Conservation (phyloP, 1,140 invertebrate species). For the Halictus rubicundus region DNA sequence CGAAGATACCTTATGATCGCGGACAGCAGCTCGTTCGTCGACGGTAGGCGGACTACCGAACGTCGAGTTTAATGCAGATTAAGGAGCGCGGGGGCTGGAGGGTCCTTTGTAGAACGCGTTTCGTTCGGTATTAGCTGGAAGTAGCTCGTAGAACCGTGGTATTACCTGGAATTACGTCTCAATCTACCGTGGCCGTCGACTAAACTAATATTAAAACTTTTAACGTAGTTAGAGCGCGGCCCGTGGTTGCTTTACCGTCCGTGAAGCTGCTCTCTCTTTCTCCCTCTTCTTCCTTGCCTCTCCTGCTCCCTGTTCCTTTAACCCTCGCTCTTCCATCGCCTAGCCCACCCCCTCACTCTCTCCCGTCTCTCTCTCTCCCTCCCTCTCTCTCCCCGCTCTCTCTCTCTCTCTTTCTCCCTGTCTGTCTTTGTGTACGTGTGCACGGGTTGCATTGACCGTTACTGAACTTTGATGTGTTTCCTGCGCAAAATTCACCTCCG, state of each 20-base stretch:
- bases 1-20: constrained; percentile 59
- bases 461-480: constrained; percentile 80
- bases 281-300: constrained; percentile 31
- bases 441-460: constrained; percentile 77
- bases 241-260: constrained; percentile 79
- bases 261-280: constrained; percentile 70
- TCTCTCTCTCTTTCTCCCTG: constrained; percentile 44
- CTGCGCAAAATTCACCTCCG: constrained; percentile 75
- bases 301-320: constrained; percentile 32
- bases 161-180: constrained; percentile 82
- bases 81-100: constrained; percentile 69
- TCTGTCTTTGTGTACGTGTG: constrained; percentile 31
- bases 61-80: constrained; percentile 79
- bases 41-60: constrained; percentile 70
- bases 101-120: constrained; percentile 79
- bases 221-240: constrained; percentile 80
- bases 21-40: constrained; percentile 45
- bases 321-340: constrained; percentile 31
- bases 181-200: constrained; percentile 81
- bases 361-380: constrained; percentile 27
- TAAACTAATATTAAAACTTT: constrained; percentile 82
- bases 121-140: constrained; percentile 79
- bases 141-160: constrained; percentile 79
- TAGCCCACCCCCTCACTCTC: constrained; percentile 24
- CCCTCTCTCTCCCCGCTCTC: not conserved